A percentile compares a stretch with the other conserved stretches of the same genome.
Conservation (phyloP, 2,797 vertebrate species). For the Enoplosus armatus region DNA sequence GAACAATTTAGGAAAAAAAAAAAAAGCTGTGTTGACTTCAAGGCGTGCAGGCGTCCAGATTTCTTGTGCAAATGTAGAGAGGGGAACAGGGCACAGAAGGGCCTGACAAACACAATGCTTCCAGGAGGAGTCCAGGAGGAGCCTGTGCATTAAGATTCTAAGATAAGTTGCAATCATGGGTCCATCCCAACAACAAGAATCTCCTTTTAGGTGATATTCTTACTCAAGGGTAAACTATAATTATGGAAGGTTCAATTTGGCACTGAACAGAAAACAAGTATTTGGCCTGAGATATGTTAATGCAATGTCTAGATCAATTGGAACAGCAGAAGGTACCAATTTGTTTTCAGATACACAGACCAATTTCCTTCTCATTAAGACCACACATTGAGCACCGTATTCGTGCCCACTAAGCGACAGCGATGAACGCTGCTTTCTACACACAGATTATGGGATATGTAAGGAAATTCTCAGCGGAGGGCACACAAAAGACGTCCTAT, state of each 20-base stretch:
- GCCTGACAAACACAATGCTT: slow-evolving; percentile 15
- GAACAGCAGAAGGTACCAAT: slow-evolving; percentile 56
- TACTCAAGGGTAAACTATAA: slow-evolving; percentile 54
- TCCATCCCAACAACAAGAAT: slow-evolving; percentile 29
- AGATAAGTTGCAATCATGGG: slow-evolving; percentile 18
- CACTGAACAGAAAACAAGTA: slow-evolving; percentile 60
- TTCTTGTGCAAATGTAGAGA: slow-evolving; percentile 53
- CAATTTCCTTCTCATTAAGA: slow-evolving; percentile 66
- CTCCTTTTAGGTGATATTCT: slow-evolving; percentile 36
- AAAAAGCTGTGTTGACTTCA: slow-evolving; percentile 53
- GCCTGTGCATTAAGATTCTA: slow-evolving; percentile 24
- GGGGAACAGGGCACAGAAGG: slow-evolving; percentile 14
- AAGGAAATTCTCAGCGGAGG: slow-evolving; percentile 42
- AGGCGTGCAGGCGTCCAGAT: slow-evolving; percentile 55
- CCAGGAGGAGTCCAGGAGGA: slow-evolving; percentile 30
- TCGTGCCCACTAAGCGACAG: slow-evolving; percentile 21
- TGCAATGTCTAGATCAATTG: slow-evolving; percentile 57
- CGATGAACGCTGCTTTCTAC: slow-evolving; percentile 34
- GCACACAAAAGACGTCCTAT: slow-evolving; percentile 60
- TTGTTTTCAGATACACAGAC: slow-evolving; percentile 61
- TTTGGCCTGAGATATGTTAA: slow-evolving; percentile 54
- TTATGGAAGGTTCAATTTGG: slow-evolving; percentile 62
- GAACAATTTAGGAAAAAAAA: slow-evolving; percentile 57
- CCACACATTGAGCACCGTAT: slow-evolving; percentile 45
- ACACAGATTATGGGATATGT: slow-evolving; percentile 53